These are phyloP conservation scores for Strigamia maritima DNA, from an alignment of 2,888 invertebrate species.

Conservation along the genomic window DNA sequence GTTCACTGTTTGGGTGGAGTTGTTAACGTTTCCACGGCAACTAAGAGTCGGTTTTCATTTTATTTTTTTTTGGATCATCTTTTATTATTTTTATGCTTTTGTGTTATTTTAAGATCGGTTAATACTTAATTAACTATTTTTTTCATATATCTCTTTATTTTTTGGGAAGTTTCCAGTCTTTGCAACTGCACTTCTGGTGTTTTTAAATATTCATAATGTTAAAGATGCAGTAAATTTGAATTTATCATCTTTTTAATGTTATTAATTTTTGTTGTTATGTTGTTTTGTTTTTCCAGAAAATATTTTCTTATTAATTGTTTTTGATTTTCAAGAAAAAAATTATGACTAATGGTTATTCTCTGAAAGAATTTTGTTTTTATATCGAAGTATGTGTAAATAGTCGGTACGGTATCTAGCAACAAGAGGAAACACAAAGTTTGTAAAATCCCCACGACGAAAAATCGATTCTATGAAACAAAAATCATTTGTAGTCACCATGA, in stretches of 20 bases:
- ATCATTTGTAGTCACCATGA: not conserved
- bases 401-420: not conserved
- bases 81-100: not conserved
- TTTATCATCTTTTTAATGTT: too few relatives aligned
- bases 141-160: not conserved
- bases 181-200: not conserved
- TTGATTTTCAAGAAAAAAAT: not conserved
- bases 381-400: not conserved
- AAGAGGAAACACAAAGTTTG: not conserved
- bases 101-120: not conserved
- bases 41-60: not conserved
- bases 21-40: not conserved
- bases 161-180: not conserved
- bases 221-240: too few relatives aligned
- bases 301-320: not conserved
- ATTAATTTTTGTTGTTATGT: too few relatives aligned
- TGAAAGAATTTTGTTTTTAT: not conserved
- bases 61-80: not conserved
- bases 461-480: not conserved
- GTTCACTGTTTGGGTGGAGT: constrained; percentile 11
- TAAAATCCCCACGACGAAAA: not conserved
- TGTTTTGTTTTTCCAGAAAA: too few relatives aligned
- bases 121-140: not conserved
- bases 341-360: not conserved
- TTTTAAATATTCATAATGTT: not conserved